Evolutionary conservation across 2,888 invertebrate genomes (phyloP), one percentile per base, ranked within the genome.

Genomic region (Epinotia demarniana): DNA sequence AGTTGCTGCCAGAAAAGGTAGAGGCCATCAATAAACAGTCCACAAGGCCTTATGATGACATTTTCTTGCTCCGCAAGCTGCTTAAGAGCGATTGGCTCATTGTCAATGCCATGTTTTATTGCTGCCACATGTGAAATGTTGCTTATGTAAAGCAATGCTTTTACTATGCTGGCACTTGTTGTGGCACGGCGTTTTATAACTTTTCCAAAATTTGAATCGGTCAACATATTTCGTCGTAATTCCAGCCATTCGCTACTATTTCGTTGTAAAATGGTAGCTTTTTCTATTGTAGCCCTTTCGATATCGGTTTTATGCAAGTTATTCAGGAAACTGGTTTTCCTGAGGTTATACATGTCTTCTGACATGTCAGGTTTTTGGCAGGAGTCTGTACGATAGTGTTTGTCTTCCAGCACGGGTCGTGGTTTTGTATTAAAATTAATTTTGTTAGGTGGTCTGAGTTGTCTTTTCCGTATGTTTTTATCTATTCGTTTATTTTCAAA

Each of bases 41-140:
- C 60, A 60, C 27, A 60, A 23, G 60, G 23, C 23, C 23, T 60
- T 27, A 60, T 60, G 13, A 9, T 27, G 5, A 60, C 27, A 4
- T 23, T 23, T 23, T 60, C 60, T 27, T 60, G 60, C 13, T 23
- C 60, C 16, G 3, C 60, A 27, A 60, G 60, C 23, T 60, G 60
- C 60, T 60, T 60, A 13, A 60, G 60, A 60, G 60, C 60, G 23
- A 60, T 27, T 13, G 60, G 60, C 8, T 60, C 60, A 60, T 60
- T 60, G 13, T 60, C 60, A 27, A 60, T 60, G 5, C 60, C 60
- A 12, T 60, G 60, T 23, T 60, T 60, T 23, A 60, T 27, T 23
- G 60, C 23, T 27, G 23, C 6, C 11, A 60, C 13, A 12, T 60
- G 11, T 27, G 60, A 60, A 27, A 60, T 27, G 4, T 27, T 27